A percentile compares a stretch with the other conserved stretches of the same genome.
phyloP scores from a whole-genome alignment of 2,113 vertebrate genomes.

The Chionis minor region DNA sequence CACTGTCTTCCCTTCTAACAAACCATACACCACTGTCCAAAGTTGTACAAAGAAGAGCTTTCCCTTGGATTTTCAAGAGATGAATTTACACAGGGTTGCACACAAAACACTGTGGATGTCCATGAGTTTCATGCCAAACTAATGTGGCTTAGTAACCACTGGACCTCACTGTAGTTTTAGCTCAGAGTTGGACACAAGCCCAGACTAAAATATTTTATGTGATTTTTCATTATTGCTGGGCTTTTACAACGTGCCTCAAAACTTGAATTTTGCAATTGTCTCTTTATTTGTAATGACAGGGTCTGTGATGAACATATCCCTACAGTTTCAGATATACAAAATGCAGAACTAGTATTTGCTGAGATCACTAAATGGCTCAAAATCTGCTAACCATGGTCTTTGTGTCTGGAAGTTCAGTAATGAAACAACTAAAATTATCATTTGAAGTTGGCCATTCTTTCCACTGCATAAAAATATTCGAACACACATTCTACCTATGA shows the following conservation, averaged over 20 bases:
- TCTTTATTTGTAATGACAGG: background rate
- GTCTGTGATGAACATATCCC: background rate
- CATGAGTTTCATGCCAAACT: background rate
- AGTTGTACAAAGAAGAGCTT: background rate
- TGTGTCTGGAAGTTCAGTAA: background rate
- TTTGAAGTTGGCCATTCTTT: background rate
- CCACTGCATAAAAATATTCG: background rate
- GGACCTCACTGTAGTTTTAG: background rate
- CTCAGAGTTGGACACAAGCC: background rate
- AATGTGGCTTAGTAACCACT: background rate
- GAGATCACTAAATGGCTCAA: background rate
- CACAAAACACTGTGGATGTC: background rate
- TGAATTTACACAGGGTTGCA: background rate
- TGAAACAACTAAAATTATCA: background rate
- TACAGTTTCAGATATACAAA: background rate
- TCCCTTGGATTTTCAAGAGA: background rate
- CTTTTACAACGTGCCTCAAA: background rate
- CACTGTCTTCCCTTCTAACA: background rate
- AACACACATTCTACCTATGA: background rate
- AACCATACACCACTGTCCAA: background rate
- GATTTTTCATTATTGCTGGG: background rate
- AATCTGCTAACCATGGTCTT: background rate
- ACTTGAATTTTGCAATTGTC: background rate
- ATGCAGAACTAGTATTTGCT: background rate
- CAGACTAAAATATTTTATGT: background rate